phyloP scores from a whole-genome alignment of 1,140 invertebrate genomes.

The Bombus consobrinus region DNA sequence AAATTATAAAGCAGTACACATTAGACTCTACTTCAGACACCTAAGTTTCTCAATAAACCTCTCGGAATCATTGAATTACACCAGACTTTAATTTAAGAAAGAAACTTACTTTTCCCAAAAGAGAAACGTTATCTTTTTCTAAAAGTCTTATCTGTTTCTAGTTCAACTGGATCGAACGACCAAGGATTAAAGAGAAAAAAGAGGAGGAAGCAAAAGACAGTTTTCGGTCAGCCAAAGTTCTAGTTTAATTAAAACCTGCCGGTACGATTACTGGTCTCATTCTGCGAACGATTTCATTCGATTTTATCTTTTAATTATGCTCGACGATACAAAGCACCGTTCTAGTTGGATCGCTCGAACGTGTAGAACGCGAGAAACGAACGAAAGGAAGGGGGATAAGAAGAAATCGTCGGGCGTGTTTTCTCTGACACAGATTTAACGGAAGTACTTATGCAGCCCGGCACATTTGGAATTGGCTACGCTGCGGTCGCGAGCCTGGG shows the following conservation, averaged over 20 bases:
- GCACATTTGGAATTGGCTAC: conserved; percentile 28
- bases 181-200: background rate
- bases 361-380: background rate
- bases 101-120: no score
- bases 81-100: no score
- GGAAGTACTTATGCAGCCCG: conserved; percentile 44
- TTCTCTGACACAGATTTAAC: conserved; percentile 55
- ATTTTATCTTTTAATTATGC: conserved; percentile 49
- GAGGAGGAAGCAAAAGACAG: background rate
- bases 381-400: background rate
- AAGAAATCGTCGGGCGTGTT: conserved; percentile 39
- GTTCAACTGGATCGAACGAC: no score
- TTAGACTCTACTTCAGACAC: no score
- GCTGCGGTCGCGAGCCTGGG: conserved; percentile 16
- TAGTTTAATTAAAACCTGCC: no score
- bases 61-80: no score
- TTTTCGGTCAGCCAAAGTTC: background rate
- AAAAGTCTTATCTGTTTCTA: no score
- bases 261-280: background rate
- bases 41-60: no score
- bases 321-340: conserved; percentile 14
- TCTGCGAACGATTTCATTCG: conserved; percentile 33
- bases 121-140: no score
- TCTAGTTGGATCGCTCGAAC: background rate
- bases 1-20: no score